These are phyloP conservation scores for Aplocera efformata DNA, from an alignment of 2,888 invertebrate genomes.

Conservation along the genomic window DNA sequence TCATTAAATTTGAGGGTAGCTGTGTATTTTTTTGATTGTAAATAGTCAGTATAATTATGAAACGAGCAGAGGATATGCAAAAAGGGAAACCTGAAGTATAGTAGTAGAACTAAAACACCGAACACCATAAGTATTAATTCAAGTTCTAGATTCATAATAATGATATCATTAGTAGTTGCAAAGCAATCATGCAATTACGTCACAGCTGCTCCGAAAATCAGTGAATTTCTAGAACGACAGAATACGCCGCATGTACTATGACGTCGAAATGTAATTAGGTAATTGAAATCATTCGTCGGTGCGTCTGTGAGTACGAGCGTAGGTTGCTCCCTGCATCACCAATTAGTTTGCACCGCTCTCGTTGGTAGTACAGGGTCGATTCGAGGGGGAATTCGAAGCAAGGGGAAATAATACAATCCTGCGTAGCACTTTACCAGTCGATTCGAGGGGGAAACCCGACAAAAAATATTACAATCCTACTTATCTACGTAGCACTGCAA, in stretches of 20 bases:
- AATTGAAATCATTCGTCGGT: constrained; percentile 60
- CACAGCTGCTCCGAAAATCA: constrained; percentile 22
- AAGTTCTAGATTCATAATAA: neutral
- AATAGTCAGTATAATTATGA: too few relatives aligned
- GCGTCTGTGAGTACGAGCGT: constrained; percentile 29
- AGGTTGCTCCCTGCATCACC: constrained; percentile 41
- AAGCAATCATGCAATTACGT: constrained; percentile 19
- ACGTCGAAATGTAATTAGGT: constrained; percentile 56
- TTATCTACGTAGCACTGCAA: too few relatives aligned
- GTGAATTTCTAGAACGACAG: constrained; percentile 24
- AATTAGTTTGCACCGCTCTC: constrained; percentile 44
- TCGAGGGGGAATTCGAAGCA: constrained; percentile 5
- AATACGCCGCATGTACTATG: constrained; percentile 17
- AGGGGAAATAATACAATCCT: too few relatives aligned
- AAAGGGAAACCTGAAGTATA: too few relatives aligned
- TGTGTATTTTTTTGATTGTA: too few relatives aligned
- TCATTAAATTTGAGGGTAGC: constrained; percentile 21
- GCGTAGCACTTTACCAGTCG: too few relatives aligned
- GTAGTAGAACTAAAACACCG: too few relatives aligned
- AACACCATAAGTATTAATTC: too few relatives aligned
- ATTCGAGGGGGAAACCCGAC: too few relatives aligned
- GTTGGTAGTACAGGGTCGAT: constrained; percentile 28
- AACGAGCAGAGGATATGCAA: too few relatives aligned
- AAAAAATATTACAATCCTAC: too few relatives aligned
- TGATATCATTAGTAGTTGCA: neutral